Base-by-base conservation (phyloP, 2,888 invertebrate species). In the Acleris emargana region DNA sequence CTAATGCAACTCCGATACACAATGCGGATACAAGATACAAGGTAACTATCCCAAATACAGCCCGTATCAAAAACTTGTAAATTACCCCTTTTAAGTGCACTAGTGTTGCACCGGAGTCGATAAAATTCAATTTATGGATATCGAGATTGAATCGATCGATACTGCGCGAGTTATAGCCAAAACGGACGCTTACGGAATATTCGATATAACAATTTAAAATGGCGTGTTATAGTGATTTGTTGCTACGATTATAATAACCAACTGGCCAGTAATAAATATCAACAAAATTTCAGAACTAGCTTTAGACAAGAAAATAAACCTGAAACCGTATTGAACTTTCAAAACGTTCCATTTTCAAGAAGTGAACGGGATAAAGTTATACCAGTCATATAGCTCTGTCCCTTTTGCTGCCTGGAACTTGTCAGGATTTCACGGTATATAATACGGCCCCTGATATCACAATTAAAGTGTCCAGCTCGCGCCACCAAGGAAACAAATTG, bases 401-500 rank as follows among this genome's bases (percentile, higher is more conserved):
- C 13, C 38, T 38, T 38, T 38, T 13, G 13, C 38, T 38, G 38
- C 38, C 38, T 38, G 38, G 13, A 38, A 13, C 38, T 38, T 13
- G 38, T 38, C 38, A 38, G 38, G 32, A 13, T 38, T 38, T 38
- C 11, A 13, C 38, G 13, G 38, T 38, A 13, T 11, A 11, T 38
- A 11, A 38, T 38, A 13, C 38, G 38, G 38, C 13, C 38, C 38
- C 13, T 55, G 59, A 60, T 60, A 60, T 60, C 51, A 55, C 60
- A 66, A 60, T 66, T 60, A 66, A 66, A 64, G 54, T 66, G 60
- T 66, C 60, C 43, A 45, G 32, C 25, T 18, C 42, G 50, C 53
- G 60, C 60, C 42, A 52, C 45, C 32, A 66, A 57, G 60, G 57
- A 57, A 66, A 66, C 66, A 61, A 66, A 66, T 66, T 61, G 54